These are phyloP conservation scores for Pogonocherus hispidulus DNA, from an alignment of 2,888 invertebrate genomes.

Conservation along the genomic window DNA sequence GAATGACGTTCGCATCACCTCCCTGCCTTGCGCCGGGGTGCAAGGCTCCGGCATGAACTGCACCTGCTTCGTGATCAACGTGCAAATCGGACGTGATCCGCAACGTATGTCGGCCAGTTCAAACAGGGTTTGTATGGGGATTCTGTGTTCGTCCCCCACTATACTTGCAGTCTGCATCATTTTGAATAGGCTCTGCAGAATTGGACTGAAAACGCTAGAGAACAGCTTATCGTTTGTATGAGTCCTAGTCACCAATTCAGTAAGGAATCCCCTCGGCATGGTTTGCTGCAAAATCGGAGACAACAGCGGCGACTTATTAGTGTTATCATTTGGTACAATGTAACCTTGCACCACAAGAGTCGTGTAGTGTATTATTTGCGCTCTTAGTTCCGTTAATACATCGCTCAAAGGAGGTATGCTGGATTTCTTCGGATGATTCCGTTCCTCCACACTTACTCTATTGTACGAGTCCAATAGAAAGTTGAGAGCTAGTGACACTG, in stretches of 20 bases:
- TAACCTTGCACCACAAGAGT: constrained; percentile 73
- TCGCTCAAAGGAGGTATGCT: constrained; percentile 82
- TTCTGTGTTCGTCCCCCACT: constrained; percentile 77
- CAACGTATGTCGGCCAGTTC: constrained; percentile 86
- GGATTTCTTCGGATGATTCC: constrained; percentile 82
- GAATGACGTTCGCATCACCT: constrained; percentile 87
- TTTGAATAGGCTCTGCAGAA: constrained; percentile 80
- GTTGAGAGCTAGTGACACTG: constrained; percentile 59
- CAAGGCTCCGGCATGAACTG: constrained; percentile 83
- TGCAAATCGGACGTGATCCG: constrained; percentile 83
- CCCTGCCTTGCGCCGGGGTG: constrained; percentile 85
- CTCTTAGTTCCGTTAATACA: constrained; percentile 73
- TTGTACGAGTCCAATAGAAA: constrained; percentile 79
- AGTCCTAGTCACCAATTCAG: constrained; percentile 69
- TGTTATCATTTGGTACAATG: constrained; percentile 63
- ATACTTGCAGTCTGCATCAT: constrained; percentile 79
- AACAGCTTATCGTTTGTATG: constrained; percentile 75
- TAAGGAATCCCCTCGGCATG: constrained; percentile 82
- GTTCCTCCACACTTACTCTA: constrained; percentile 80
- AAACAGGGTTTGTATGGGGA: constrained; percentile 74
- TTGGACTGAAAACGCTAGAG: constrained; percentile 74
- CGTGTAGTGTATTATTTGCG: constrained; percentile 72
- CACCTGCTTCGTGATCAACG: constrained; percentile 70
- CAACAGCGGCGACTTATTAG: constrained; percentile 76
- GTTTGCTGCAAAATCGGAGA: constrained; percentile 79